Percentiles rank a stretch among this genome's conserved stretches.
phyloP scores from a whole-genome alignment of 2,797 vertebrate species.

The Phrynocephalus guinanensis region DNA sequence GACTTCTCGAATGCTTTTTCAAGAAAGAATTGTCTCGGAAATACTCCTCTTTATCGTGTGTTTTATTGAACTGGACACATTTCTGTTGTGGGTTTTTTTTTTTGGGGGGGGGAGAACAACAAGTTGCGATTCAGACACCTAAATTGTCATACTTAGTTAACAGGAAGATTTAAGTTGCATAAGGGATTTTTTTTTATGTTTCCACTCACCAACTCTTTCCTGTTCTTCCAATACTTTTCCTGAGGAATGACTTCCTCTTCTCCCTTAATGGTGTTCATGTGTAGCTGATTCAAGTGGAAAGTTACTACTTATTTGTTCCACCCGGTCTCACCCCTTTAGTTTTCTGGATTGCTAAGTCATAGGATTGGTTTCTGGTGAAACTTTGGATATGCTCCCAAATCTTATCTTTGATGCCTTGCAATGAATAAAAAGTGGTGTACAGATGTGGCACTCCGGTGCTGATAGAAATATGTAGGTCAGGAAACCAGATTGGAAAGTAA shows the following conservation, averaged over 20 bases:
- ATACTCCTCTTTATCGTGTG: neutral
- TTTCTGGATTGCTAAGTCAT: neutral
- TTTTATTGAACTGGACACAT: neutral
- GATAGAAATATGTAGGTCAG: neutral
- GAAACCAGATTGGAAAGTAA: neutral
- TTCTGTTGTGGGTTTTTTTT: neutral
- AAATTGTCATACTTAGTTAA: neutral
- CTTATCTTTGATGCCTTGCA: neutral
- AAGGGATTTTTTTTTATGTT: neutral
- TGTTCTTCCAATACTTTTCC: neutral
- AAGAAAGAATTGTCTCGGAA: neutral
- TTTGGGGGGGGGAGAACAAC: too few species aligned
- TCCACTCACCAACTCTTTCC: neutral
- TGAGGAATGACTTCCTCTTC: neutral
- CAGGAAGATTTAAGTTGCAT: neutral
- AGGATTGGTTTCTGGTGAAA: constrained; percentile 1
- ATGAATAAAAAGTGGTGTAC: neutral
- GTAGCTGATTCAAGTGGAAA: neutral
- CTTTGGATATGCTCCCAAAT: neutral
- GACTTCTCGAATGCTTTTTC: neutral
- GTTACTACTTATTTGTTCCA: neutral
- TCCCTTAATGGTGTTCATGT: neutral
- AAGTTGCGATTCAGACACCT: neutral
- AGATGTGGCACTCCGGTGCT: neutral
- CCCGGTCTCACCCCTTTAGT: neutral